phyloP scores from a whole-genome alignment of 2,888 invertebrate genomes.

The Hoplodrina blanda region DNA sequence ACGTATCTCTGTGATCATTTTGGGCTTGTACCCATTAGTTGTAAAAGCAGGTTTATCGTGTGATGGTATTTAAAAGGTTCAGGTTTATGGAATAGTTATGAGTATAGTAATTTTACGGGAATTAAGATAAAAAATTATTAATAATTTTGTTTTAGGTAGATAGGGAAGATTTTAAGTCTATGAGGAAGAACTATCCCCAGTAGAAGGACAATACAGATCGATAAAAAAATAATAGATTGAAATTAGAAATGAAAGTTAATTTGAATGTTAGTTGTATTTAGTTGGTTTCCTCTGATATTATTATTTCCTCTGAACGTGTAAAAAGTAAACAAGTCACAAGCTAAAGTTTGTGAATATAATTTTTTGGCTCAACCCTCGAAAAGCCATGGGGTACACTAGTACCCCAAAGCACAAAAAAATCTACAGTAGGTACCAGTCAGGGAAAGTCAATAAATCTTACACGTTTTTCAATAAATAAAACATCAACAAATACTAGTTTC shows the following conservation, averaged over 20 bases:
- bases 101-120: not conserved
- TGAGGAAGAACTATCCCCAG: too few relatives aligned
- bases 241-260: not conserved
- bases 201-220: too few relatives aligned
- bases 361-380: not conserved
- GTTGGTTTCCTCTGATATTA: not conserved
- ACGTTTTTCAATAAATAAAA: conserved; percentile 29
- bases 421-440: not conserved
- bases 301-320: too few relatives aligned
- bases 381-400: not conserved
- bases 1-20: conserved; percentile 25
- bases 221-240: too few relatives aligned
- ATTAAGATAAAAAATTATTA: not conserved
- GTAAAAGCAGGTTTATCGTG: conserved; percentile 19
- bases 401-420: not conserved
- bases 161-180: too few relatives aligned
- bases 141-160: not conserved
- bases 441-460: conserved; percentile 32
- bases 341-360: not conserved
- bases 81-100: not conserved
- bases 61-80: conserved; percentile 3
- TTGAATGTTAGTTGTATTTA: not conserved
- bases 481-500: conserved; percentile 39
- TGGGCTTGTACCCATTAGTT: conserved; percentile 13
- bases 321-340: not conserved